These are phyloP conservation scores for Dermatophagoides farinae DNA, from an alignment of 1,140 invertebrate species.

Conservation along the genomic window DNA sequence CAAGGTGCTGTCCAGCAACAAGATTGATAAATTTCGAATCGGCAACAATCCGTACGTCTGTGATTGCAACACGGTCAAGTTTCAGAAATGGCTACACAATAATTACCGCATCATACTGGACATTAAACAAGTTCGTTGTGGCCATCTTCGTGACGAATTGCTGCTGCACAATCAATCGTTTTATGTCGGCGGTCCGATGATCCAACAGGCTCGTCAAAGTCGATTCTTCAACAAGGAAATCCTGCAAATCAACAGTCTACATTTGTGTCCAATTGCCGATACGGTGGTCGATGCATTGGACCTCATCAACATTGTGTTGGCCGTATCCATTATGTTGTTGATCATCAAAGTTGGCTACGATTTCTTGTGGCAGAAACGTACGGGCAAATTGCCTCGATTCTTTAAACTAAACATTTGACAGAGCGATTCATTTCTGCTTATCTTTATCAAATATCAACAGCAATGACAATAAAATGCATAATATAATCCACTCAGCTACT, in stretches of 20 bases:
- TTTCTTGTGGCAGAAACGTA: slow-evolving; percentile 18
- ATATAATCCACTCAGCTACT: no score
- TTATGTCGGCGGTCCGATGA: background rate
- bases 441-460: no score
- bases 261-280: slow-evolving; percentile 16
- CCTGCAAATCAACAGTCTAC: slow-evolving; percentile 15
- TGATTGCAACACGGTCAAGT: slow-evolving; percentile 18
- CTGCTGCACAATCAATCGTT: background rate
- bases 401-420: slow-evolving; percentile 14
- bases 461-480: no score
- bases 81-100: slow-evolving; percentile 18
- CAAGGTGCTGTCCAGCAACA: background rate
- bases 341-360: slow-evolving; percentile 17
- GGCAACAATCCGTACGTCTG: slow-evolving; percentile 19
- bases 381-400: slow-evolving; percentile 19
- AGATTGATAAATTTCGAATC: slow-evolving; percentile 15
- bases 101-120: slow-evolving; percentile 15
- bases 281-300: slow-evolving; percentile 15
- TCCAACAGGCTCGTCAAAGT: background rate
- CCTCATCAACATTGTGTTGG: slow-evolving; percentile 16
- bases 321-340: slow-evolving; percentile 16
- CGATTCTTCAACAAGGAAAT: slow-evolving; percentile 12
- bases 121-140: slow-evolving; percentile 16
- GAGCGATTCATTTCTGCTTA: background rate
- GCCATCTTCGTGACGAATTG: background rate